Evolutionary conservation across 2,797 vertebrate genomes (phyloP), one percentile per base, ranked within the genome.

Genomic region (Enteromius radiatus): DNA sequence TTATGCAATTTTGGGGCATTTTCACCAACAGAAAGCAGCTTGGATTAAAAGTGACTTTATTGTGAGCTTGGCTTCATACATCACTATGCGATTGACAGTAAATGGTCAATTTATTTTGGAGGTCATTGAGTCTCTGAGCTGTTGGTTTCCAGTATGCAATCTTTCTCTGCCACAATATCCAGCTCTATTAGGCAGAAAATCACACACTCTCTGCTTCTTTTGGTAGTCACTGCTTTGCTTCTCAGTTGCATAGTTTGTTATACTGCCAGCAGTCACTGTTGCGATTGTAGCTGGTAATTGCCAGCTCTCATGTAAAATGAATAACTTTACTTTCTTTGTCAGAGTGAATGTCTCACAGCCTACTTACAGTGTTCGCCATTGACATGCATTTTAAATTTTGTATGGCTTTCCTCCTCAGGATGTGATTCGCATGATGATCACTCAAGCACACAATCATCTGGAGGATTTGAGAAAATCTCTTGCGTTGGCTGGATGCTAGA

Each of bases 381-480:
- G 36, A 26, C 11, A 36, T 67, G 3, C 14, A 52, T 52, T 17
- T 28, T 41, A 63, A 3, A 19, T 52, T 5, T 67, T 21, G 28
- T 14, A 23, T 56, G 71, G 12, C 9, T 64, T 65, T 23, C 14
- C 38, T 73, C 12, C 33, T 3, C 84, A 99, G 98, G 96, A 96
- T 67, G 91, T 94, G 0, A 91, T 99, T 88, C 94, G 95, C 69
- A 99, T 99, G 97, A 99, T 99, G 97, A 93, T 99, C 81, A 96
- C 95, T 49, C 97, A 98, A 76, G 98, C 97, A n/a, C 95, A 94
- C 67, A 95, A 95, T 89, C 97, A 99, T n/a, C 95, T 98, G 31
- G 93, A 95, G 86, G 96, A 97, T 64, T 92, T 98, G 84, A 95
- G 96, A 52, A 95, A 78, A 86, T 93, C 95, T 17, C 93, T 99